These are phyloP conservation scores for Pterocles orientalis DNA, from an alignment of 2,113 vertebrate species.

Conservation along the genomic window DNA sequence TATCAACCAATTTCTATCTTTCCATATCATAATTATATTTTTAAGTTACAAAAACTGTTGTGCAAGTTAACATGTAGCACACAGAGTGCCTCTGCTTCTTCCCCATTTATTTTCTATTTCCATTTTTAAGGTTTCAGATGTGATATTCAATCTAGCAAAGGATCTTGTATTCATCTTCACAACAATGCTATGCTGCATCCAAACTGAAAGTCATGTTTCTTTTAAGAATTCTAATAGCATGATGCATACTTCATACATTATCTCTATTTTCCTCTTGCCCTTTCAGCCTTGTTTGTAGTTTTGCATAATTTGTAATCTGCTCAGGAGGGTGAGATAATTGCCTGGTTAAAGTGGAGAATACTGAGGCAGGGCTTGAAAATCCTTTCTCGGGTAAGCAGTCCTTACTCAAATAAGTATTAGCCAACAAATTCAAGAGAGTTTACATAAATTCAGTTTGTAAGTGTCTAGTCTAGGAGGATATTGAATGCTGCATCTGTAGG, in stretches of 20 bases:
- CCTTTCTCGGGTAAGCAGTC: slow-evolving; percentile 14
- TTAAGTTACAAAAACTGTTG: not conserved
- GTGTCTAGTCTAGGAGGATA: not conserved
- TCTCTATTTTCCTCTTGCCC: slow-evolving; percentile 44
- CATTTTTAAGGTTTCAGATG: not conserved
- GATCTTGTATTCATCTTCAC: not conserved
- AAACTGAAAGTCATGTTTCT: not conserved
- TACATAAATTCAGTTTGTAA: slow-evolving; percentile 2
- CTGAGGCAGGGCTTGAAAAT: not conserved
- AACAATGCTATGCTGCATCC: not conserved
- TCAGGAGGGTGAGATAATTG: slow-evolving; percentile 41
- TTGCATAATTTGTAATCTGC: slow-evolving; percentile 47
- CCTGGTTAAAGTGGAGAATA: slow-evolving; percentile 15
- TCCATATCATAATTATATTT: not conserved
- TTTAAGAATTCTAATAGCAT: slow-evolving; percentile 18
- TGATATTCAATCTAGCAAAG: not conserved
- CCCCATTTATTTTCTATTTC: not conserved
- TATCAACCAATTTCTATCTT: not conserved
- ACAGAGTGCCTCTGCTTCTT: not conserved
- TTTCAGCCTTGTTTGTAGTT: slow-evolving; percentile 33
- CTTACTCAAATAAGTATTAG: slow-evolving; percentile 36
- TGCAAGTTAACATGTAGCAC: not conserved
- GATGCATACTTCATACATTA: not conserved
- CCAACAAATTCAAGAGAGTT: not conserved
- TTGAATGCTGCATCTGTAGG: rapidly evolving